Conservation (phyloP, 2,888 invertebrate species). For the Archaeoteleia sp. region DNA sequence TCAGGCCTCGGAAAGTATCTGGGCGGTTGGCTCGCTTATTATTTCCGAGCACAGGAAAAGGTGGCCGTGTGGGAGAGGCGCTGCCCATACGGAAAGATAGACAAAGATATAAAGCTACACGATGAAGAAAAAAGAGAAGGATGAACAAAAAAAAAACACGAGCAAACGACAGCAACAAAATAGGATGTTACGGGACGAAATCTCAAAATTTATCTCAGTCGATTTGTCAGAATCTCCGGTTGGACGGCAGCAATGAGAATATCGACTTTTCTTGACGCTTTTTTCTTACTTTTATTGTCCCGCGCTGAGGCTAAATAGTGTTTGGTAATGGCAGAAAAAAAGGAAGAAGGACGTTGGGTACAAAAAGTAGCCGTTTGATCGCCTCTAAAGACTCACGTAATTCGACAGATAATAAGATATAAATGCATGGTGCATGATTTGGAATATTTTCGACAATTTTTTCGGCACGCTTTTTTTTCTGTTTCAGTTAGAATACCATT, state of each 20-base stretch:
- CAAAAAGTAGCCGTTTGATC: too few relatives aligned
- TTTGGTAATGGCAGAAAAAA: slow-evolving; percentile 3
- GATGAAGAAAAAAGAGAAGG: slow-evolving; percentile 18
- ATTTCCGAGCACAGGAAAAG: slow-evolving; percentile 39
- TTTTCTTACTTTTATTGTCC: too few relatives aligned
- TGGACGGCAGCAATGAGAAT: slow-evolving; percentile 37
- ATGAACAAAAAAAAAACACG: slow-evolving; percentile 23
- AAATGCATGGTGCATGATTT: slow-evolving; percentile 32
- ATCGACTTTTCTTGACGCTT: slow-evolving; percentile 52
- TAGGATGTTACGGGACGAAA: slow-evolving; percentile 55
- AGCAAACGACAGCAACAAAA: slow-evolving; percentile 38
- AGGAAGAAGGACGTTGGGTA: neutral
- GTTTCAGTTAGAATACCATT: too few relatives aligned
- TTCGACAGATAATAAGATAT: slow-evolving; percentile 17
- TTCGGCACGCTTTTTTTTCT: slow-evolving; percentile 3
- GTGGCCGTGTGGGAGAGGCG: slow-evolving; percentile 42
- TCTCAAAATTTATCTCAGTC: slow-evolving; percentile 69
- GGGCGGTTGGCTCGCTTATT: slow-evolving; percentile 43
- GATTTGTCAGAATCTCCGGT: slow-evolving; percentile 68
- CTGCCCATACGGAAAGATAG: neutral
- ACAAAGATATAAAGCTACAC: slow-evolving; percentile 12
- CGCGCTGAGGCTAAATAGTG: too few relatives aligned
- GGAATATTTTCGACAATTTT: slow-evolving; percentile 3
- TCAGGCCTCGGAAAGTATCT: slow-evolving; percentile 42
- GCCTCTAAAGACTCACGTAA: too few relatives aligned